Evolutionary conservation across 2,888 invertebrate genomes (phyloP).

Genomic region (Antheraea assamensis): DNA sequence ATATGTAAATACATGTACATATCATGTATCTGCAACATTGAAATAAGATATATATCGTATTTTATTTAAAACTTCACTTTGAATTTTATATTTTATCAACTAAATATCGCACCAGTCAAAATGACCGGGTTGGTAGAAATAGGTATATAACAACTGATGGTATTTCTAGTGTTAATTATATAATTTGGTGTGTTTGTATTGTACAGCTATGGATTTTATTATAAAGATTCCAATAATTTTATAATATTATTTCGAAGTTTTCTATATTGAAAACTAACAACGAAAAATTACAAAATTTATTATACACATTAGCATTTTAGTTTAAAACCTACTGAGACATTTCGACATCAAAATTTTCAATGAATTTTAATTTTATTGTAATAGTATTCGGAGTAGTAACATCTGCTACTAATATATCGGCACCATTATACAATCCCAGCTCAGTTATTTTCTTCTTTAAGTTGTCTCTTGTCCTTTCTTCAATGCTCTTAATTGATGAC

Average conservation of each 20-base stretch:
- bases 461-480: conserved; percentile 93
- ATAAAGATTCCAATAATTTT: too few relatives aligned
- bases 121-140: too few relatives aligned
- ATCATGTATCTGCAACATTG: too few relatives aligned
- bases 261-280: background rate
- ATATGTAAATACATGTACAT: too few relatives aligned
- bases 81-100: too few relatives aligned
- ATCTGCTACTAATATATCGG: conserved; percentile 95
- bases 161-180: too few relatives aligned
- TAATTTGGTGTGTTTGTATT: too few relatives aligned
- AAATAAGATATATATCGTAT: too few relatives aligned
- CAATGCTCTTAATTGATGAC: conserved; percentile 95
- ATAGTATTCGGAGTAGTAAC: conserved; percentile 92
- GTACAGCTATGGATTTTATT: too few relatives aligned
- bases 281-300: background rate
- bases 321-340: conserved; percentile 53
- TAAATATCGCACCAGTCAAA: too few relatives aligned
- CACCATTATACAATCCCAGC: conserved; percentile 91
- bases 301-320: background rate
- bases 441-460: conserved; percentile 93
- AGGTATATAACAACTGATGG: too few relatives aligned
- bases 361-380: conserved; percentile 87
- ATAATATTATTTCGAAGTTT: background rate
- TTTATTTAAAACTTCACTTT: too few relatives aligned
- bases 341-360: conserved; percentile 78